Percentiles rank a stretch among this genome's conserved stretches.
These are phyloP conservation scores for Sisyra terminalis DNA, from an alignment of 2,888 invertebrate species.

Conservation along the genomic window DNA sequence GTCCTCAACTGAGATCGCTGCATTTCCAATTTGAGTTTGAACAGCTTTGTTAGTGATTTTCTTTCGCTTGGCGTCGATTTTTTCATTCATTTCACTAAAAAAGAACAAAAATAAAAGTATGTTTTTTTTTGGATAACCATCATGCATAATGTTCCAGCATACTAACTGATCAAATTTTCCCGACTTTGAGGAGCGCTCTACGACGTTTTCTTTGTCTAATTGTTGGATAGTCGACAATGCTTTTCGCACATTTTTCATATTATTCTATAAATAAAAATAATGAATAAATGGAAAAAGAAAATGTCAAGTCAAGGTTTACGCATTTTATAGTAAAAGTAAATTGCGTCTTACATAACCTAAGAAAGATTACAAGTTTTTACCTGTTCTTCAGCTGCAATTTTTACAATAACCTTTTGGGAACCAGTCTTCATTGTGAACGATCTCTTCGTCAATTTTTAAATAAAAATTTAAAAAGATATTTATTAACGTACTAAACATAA, in stretches of 20 bases:
- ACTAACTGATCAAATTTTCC: constrained; percentile 32
- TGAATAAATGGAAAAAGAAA: not conserved
- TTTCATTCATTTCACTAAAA: constrained; percentile 20
- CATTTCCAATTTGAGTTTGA: constrained; percentile 35
- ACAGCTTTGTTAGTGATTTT: constrained; percentile 38
- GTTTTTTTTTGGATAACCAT: not conserved
- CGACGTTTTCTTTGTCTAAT: constrained; percentile 59
- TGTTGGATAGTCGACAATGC: constrained; percentile 60
- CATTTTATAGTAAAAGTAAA: not conserved
- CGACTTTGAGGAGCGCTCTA: constrained; percentile 39
- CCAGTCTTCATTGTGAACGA: constrained; percentile 19
- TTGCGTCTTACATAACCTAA: not conserved
- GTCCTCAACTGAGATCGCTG: constrained; percentile 43
- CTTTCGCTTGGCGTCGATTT: constrained; percentile 29
- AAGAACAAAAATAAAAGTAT: constrained; percentile 2
- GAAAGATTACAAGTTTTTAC: constrained; percentile 15
- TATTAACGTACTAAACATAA: too few species aligned
- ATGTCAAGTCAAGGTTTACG: not conserved
- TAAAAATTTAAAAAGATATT: too few species aligned
- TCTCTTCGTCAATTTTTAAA: not conserved
- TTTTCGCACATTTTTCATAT: constrained; percentile 40
- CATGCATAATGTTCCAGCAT: constrained; percentile 18
- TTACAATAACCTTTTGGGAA: constrained; percentile 18
- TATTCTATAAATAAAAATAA: constrained; percentile 29
- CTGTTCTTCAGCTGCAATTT: constrained; percentile 20